These are phyloP conservation scores for Brachionus manjavacas DNA, from an alignment of 1,140 invertebrate genomes.

Conservation along the genomic window DNA sequence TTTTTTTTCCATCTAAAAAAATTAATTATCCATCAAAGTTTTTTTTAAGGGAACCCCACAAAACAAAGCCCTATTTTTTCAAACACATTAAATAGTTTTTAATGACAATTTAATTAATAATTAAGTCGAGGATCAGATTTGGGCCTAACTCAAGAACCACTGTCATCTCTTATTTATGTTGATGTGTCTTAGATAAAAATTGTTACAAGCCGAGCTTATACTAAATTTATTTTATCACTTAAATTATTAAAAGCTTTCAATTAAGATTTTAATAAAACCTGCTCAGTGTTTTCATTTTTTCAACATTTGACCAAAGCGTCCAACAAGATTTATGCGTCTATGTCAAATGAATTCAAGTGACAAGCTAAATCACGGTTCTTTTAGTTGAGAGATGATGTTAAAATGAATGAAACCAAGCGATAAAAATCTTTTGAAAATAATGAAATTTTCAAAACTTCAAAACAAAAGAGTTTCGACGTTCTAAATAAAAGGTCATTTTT, in stretches of 20 bases:
- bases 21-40: background rate
- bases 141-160: background rate
- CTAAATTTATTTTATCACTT: background rate
- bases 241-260: background rate
- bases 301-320: background rate
- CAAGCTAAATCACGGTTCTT: conserved; percentile 25
- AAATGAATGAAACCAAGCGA: conserved; percentile 30
- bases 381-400: background rate
- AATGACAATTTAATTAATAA: conserved; percentile 26
- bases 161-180: background rate
- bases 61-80: background rate
- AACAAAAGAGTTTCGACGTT: background rate
- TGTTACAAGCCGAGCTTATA: background rate
- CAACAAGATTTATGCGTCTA: conserved; percentile 19
- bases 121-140: background rate
- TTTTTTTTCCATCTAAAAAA: conserved; percentile 26
- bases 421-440: conserved; percentile 4
- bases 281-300: background rate
- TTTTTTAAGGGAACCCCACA: background rate
- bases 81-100: conserved; percentile 2
- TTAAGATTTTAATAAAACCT: background rate
- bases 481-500: conserved; percentile 19
- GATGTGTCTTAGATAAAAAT: background rate
- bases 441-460: background rate
- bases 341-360: conserved; percentile 17